Base-by-base conservation (phyloP, 1,140 invertebrate species). In the Scaptomyza pallida region DNA sequence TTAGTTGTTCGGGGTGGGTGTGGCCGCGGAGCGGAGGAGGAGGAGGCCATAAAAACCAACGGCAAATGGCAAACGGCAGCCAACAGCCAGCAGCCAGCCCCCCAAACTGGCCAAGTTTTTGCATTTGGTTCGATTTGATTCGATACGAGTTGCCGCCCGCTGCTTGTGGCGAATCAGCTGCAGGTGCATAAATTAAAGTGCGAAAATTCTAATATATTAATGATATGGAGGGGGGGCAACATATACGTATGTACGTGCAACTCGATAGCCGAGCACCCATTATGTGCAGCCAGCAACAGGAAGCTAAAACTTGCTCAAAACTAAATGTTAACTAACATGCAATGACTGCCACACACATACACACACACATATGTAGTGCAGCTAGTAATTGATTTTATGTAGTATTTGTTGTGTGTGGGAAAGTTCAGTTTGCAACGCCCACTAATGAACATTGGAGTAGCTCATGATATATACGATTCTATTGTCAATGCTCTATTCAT, bases 161-260 rank as follows among this genome's bases (percentile, higher is more conserved):
- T 40, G 48, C 47, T 63, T 13, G 48, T 72, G 70, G 73, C 81
- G 81, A 86, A 86, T 88, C 70, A 86, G 81, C 81, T 74, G 74
- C 80, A 86, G 81, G 82, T 86, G 81, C 81, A 86, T 86, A 86
- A 86, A 86, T 86, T 86, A 86, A 88, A 86, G 81, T 86, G 81
- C 70, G 81, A 86, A 86, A 86, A 80, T 57, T 79, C 81, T 79
- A 79, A 88, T 86, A 88, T 86, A 88, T 81, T 88, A 81, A 86
- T 86, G 64, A 70, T 80, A 86, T 67, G 73, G 68, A 56, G 72
- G 64, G 73, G 68, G 60, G 72, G 64, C 60, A 65, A 67, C 62
- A 44, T 30, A 47, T 61, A n/a, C n/a, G 43, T 9, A 9, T 30
- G 8, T 30, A 30, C 17, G 10, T 37, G 41, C 30, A 41, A 37